A percentile compares a stretch with the other conserved stretches of the same genome.
Evolutionary conservation across 2,113 vertebrate species (phyloP).

Genomic region (Onychostoma macrolepis): DNA sequence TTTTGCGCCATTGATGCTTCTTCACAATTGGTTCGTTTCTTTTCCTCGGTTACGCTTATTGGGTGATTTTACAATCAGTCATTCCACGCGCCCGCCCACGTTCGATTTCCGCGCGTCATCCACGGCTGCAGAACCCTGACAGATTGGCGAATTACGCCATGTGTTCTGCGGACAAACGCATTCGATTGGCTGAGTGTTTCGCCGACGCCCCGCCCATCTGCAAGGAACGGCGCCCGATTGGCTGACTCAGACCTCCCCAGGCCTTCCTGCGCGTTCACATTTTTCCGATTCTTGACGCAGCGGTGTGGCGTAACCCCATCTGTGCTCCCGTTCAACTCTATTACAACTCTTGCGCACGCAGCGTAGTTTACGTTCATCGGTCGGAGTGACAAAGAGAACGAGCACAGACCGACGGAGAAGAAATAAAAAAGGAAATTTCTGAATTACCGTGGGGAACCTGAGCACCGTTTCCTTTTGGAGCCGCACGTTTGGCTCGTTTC

Average conservation of each 20-base stretch:
- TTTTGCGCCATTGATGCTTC: slow-evolving; percentile 57
- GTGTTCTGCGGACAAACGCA: slow-evolving; percentile 63
- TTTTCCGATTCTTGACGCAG: slow-evolving; percentile 66
- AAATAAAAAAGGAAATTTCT: slow-evolving; percentile 72
- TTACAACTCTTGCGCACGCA: not conserved
- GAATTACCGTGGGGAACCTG: slow-evolving; percentile 62
- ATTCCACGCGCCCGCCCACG: slow-evolving; percentile 57
- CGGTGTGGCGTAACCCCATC: slow-evolving; percentile 59
- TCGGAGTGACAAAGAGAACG: slow-evolving; percentile 79
- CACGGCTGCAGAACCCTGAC: slow-evolving; percentile 62
- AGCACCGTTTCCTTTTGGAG: slow-evolving; percentile 4
- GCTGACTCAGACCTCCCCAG: slow-evolving; percentile 62
- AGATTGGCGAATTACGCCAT: slow-evolving; percentile 74
- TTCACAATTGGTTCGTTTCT: slow-evolving; percentile 55
- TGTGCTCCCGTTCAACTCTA: not conserved
- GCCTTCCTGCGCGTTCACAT: slow-evolving; percentile 68
- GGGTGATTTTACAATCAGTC: slow-evolving; percentile 65
- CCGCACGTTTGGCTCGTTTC: not conserved
- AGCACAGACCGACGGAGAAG: slow-evolving; percentile 76
- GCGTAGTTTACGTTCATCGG: slow-evolving; percentile 69
- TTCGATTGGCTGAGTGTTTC: slow-evolving; percentile 60
- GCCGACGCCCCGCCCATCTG: slow-evolving; percentile 59
- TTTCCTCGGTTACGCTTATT: slow-evolving; percentile 58
- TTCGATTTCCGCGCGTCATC: slow-evolving; percentile 43
- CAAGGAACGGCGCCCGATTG: slow-evolving; percentile 68